Evolutionary conservation across 2,888 invertebrate species (phyloP).

Genomic region (Hydrotaea diabolus): DNA sequence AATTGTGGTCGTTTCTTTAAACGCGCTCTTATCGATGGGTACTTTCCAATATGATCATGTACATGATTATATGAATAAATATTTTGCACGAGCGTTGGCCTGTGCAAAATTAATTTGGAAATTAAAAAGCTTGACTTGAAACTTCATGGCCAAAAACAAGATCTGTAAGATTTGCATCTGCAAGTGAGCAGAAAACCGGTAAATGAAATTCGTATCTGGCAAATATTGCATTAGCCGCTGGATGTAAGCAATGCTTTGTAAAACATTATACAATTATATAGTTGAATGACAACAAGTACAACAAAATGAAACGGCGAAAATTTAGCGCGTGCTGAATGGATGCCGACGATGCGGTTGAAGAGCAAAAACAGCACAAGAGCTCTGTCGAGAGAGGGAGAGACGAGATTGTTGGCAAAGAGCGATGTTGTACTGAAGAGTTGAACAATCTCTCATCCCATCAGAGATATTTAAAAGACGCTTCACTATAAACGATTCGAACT

Average conservation of each 20-base stretch:
- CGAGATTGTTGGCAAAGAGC: no score
- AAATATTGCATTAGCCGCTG: conserved; percentile 17
- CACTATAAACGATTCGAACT: no score
- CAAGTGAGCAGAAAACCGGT: conserved; percentile 42
- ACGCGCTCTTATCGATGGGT: no score
- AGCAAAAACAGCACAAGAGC: conserved; percentile 10
- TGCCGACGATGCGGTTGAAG: conserved; percentile 18
- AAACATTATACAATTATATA: conserved; percentile 31
- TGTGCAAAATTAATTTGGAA: no score
- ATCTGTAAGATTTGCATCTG: background rate
- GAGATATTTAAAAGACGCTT: no score
- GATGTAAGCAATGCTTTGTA: conserved; percentile 10
- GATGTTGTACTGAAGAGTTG: no score
- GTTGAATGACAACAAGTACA: conserved; percentile 26
- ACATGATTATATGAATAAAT: no score
- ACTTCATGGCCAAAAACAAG: background rate
- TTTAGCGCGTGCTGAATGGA: conserved; percentile 25
- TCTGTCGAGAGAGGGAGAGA: background rate
- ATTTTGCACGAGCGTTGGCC: no score
- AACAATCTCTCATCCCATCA: no score
- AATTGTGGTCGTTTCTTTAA: no score
- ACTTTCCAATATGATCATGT: no score
- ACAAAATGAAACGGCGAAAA: conserved; percentile 9
- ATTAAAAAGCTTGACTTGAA: background rate
- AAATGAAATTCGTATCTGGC: background rate